phyloP scores from a whole-genome alignment of 1,140 invertebrate species.

The Contarinia nasturtii region DNA sequence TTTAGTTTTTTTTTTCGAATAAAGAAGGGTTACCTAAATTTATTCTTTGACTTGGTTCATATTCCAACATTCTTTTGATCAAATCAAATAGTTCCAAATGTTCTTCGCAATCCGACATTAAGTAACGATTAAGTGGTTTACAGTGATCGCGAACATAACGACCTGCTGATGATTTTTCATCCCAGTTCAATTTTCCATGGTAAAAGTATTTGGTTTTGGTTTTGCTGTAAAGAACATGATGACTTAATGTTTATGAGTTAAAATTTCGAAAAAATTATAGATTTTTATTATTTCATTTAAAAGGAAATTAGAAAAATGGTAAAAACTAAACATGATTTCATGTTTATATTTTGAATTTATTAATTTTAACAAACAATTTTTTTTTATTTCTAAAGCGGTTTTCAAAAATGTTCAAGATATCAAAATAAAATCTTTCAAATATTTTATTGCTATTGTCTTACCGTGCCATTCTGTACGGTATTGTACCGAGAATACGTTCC shows the following conservation, averaged over 20 bases:
- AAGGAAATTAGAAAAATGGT: too few relatives aligned
- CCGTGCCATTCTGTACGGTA: slow-evolving; percentile 62
- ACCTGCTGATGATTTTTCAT: slow-evolving; percentile 84
- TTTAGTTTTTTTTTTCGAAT: not conserved
- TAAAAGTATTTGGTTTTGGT: slow-evolving; percentile 96
- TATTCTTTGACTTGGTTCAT: slow-evolving; percentile 81
- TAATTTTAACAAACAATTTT: too few relatives aligned
- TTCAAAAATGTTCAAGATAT: too few relatives aligned
- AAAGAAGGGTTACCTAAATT: slow-evolving; percentile 35
- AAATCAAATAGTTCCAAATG: slow-evolving; percentile 87
- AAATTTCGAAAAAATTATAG: not conserved
- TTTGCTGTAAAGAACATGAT: slow-evolving; percentile 37
- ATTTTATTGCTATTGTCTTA: slow-evolving; percentile 9
- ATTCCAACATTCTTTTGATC: slow-evolving; percentile 89
- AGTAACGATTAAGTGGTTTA: slow-evolving; percentile 90
- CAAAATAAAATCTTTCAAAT: not conserved
- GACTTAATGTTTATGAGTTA: not conserved
- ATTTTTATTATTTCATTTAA: not conserved
- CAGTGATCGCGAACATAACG: slow-evolving; percentile 96
- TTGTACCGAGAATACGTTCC: slow-evolving; percentile 90
- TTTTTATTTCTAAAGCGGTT: too few relatives aligned
- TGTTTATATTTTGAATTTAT: too few relatives aligned
- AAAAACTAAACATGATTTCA: too few relatives aligned
- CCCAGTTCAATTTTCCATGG: slow-evolving; percentile 86
- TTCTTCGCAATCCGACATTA: slow-evolving; percentile 72